These are phyloP conservation scores for Polyommatus iphigenia DNA, from an alignment of 2,888 invertebrate genomes.

Conservation along the genomic window DNA sequence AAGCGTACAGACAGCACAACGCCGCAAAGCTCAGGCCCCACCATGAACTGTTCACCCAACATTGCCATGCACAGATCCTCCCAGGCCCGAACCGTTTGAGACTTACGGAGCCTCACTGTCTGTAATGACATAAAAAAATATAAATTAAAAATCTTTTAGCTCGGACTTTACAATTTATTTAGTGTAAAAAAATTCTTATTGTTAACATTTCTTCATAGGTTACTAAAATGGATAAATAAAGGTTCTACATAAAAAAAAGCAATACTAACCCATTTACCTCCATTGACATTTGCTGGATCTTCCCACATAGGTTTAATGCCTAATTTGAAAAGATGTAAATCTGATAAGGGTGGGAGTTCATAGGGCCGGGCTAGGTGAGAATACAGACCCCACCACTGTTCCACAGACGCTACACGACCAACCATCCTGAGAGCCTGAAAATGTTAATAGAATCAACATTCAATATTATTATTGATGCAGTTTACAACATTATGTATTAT, in stretches of 20 bases:
- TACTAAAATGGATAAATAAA: neutral
- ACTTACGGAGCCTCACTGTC: constrained; percentile 93
- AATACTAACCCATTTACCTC: constrained; percentile 95
- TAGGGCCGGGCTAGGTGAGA: constrained; percentile 94
- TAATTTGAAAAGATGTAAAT: constrained; percentile 98
- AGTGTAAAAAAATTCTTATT: no score
- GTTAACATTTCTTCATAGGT: no score
- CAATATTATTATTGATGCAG: neutral
- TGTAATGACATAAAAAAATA: constrained; percentile 47
- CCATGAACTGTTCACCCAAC: constrained; percentile 99
- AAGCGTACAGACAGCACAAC: constrained; percentile 97
- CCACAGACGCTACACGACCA: constrained; percentile 93
- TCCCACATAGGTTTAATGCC: constrained; percentile 99
- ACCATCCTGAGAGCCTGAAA: constrained; percentile 91
- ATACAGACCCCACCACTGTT: constrained; percentile 99
- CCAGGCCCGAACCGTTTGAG: constrained; percentile 97
- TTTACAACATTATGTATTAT: neutral
- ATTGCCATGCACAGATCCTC: constrained; percentile 99
- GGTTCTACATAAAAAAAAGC: neutral
- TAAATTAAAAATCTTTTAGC: neutral
- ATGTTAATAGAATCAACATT: constrained; percentile 34
- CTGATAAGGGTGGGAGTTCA: constrained; percentile 93
- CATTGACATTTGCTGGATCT: constrained; percentile 96
- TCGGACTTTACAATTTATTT: neutral
- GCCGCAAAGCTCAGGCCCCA: constrained; percentile 98